phyloP scores from a whole-genome alignment of 2,797 vertebrate species.

The Vespertilio murinus region DNA sequence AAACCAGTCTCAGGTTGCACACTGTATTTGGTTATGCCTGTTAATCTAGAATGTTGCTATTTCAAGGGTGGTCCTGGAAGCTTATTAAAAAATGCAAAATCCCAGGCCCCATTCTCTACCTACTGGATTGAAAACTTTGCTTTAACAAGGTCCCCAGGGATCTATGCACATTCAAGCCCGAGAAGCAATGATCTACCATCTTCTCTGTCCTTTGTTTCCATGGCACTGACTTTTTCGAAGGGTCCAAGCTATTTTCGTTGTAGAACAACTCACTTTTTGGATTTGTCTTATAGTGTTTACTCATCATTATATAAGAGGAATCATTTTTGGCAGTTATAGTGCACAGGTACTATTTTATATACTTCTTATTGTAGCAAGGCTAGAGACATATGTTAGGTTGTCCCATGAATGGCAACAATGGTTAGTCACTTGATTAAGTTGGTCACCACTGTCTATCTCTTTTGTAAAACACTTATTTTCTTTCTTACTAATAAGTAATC shows the following conservation, averaged over 20 bases:
- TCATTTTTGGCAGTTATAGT: neutral
- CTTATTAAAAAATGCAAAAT: constrained; percentile 22
- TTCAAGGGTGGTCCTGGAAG: neutral
- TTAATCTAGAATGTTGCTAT: neutral
- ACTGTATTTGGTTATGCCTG: neutral
- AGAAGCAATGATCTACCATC: neutral
- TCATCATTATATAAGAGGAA: neutral
- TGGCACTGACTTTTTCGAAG: neutral
- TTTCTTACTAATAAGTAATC: neutral
- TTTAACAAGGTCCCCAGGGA: neutral
- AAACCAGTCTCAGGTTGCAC: neutral
- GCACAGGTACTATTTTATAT: neutral
- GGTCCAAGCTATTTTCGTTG: neutral
- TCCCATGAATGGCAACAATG: neutral
- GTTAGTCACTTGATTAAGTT: neutral
- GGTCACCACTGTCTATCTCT: neutral
- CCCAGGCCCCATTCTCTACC: neutral
- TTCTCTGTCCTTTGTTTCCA: neutral
- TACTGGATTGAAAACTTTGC: neutral
- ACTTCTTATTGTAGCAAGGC: neutral
- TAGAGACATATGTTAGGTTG: neutral
- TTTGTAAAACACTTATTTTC: neutral
- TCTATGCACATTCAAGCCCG: neutral
- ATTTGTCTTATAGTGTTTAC: neutral
- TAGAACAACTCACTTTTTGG: neutral